A percentile compares a stretch with the other conserved stretches of the same genome.
phyloP scores from a whole-genome alignment of 2,797 vertebrate species.

The Peromyscus nudipes region DNA sequence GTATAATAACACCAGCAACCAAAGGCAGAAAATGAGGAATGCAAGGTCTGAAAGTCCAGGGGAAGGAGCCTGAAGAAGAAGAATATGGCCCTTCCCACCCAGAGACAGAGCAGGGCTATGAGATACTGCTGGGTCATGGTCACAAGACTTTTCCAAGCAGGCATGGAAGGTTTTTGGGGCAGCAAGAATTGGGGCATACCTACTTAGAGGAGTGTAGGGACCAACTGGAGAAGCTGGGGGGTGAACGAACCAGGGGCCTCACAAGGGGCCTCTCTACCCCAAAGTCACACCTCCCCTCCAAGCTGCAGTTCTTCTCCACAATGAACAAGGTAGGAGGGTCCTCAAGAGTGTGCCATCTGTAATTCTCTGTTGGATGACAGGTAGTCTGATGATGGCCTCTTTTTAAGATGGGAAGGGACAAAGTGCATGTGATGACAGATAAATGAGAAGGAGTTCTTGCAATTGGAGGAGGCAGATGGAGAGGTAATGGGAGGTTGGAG shows the following conservation, averaged over 20 bases:
- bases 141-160: background rate
- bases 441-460: background rate
- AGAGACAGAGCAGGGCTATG: background rate
- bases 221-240: background rate
- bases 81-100: no score
- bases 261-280: background rate
- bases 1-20: background rate
- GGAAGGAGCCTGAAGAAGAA: background rate
- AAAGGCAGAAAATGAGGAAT: background rate
- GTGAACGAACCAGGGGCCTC: no score
- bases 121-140: background rate
- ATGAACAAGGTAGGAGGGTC: background rate
- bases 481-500: background rate
- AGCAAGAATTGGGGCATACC: fast-evolving
- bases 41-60: background rate
- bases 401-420: background rate
- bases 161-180: background rate
- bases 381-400: background rate
- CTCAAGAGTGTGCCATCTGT: background rate
- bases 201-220: fast-evolving
- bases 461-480: background rate
- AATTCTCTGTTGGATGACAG: background rate
- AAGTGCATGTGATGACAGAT: background rate
- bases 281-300: background rate
- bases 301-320: background rate